Evolutionary conservation across 2,113 vertebrate species (phyloP).

Genomic region (Hystrix brachyura): DNA sequence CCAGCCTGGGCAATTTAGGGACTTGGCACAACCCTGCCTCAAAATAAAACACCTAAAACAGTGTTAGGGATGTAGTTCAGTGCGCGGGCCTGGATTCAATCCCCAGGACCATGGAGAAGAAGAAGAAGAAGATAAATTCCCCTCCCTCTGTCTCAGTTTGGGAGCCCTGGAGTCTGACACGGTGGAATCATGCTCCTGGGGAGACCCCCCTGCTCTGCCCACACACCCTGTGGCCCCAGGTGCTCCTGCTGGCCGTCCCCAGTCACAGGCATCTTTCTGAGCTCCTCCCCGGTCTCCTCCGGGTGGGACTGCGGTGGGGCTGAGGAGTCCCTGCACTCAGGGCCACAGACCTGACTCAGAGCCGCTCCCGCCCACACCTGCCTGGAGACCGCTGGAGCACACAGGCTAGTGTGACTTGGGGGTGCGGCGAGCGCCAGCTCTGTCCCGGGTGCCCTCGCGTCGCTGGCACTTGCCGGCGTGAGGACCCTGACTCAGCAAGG

Average conservation of each 20-base stretch:
- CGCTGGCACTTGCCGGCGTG: rapidly evolving
- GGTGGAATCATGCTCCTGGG: neutral
- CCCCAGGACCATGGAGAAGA: neutral
- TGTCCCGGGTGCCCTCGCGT: neutral
- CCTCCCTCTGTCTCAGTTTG: neutral
- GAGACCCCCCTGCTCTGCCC: neutral
- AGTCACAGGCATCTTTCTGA: neutral
- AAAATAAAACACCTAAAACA: neutral
- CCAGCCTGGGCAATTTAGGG: neutral
- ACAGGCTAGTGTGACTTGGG: neutral
- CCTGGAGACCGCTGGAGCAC: neutral
- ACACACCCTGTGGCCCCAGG: neutral
- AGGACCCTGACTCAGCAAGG: no score
- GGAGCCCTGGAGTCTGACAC: neutral
- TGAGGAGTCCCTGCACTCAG: neutral
- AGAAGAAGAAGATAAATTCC: neutral
- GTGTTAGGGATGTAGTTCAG: neutral
- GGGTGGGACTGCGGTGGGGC: neutral
- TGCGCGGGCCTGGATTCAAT: neutral
- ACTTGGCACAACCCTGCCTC: neutral
- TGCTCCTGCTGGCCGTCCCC: neutral
- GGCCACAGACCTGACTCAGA: neutral
- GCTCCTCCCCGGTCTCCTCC: neutral
- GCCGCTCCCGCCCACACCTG: neutral
- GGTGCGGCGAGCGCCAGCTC: neutral